Evolutionary conservation across 1,140 invertebrate genomes (phyloP), one percentile per base, ranked within the genome.

Genomic region (Drosophila quadrilineata): DNA sequence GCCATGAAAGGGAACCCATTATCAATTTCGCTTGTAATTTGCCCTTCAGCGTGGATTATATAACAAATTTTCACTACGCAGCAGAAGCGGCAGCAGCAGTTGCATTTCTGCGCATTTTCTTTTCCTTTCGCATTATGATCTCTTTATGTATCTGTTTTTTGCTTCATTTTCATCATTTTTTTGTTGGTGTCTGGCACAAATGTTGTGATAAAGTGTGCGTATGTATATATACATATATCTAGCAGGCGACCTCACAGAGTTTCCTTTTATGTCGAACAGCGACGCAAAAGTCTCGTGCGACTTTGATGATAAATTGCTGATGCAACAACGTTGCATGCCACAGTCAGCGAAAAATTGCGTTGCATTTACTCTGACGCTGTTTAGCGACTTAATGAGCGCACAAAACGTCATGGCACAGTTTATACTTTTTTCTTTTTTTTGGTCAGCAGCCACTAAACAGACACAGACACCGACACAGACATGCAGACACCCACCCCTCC

Each of bases 221-320:
- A n/a, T n/a, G n/a, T n/a, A n/a, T n/a, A n/a, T n/a, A n/a, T n/a
- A n/a, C n/a, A n/a, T n/a, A 69, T 69, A 65, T 65, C 46, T n/a
- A n/a, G 64, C 77, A 82, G 73, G 84, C 77, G 77, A 82, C 77
- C 77, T 82, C 77, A 84, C 69, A 84, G 56, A 60, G 69, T 70
- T 82, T 82, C 77, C 77, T 77, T 82, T 84, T 82, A 71, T 66
- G 75, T 64, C 59, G 46, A 38, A 56, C 45, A 21, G 62, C 68
- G 77, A 73, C 79, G 77, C 77, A 84, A 70, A 80, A 84, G 77
- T 82, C 77, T 77, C 77, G 77, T 82, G 77, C 77, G 77, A 68
- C 41, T 43, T 50, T 82, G 76, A 84, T 82, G 77, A 82, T 82
- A 82, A 82, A 77, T 84, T 84, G 77, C 77, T 82, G 77, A 82